These are phyloP conservation scores for Coranthus polyacanthus DNA, from an alignment of 2,797 vertebrate genomes.

Conservation along the genomic window DNA sequence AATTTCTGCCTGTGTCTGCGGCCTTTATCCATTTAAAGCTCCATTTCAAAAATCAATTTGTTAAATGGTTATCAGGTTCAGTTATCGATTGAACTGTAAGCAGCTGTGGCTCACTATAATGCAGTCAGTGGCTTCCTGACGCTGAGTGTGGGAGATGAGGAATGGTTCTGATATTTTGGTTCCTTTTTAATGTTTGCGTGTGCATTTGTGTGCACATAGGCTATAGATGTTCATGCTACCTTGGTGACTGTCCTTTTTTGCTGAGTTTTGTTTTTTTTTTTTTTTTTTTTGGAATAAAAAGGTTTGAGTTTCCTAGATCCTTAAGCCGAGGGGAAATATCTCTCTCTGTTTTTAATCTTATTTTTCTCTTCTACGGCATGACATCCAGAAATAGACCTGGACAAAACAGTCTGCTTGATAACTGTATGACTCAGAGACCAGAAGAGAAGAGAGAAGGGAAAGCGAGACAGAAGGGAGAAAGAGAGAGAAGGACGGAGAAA, in stretches of 20 bases:
- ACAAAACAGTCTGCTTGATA: constrained; percentile 72
- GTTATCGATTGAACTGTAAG: constrained; percentile 54
- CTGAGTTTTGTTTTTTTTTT: constrained; percentile 52
- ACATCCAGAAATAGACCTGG: constrained; percentile 79
- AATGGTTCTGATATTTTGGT: constrained; percentile 38
- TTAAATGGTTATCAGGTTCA: constrained; percentile 76
- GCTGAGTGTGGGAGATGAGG: constrained; percentile 42
- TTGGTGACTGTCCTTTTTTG: constrained; percentile 62
- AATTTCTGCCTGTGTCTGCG: constrained; percentile 24
- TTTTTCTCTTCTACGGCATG: constrained; percentile 69
- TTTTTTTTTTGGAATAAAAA: constrained; percentile 54
- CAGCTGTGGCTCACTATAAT: constrained; percentile 41
- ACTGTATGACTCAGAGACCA: constrained; percentile 71
- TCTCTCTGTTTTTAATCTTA: constrained; percentile 72
- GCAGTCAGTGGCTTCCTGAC: constrained; percentile 54
- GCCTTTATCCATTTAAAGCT: constrained; percentile 65
- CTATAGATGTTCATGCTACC: constrained; percentile 20
- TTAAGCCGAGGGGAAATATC: constrained; percentile 69
- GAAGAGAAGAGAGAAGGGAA: constrained; percentile 11
- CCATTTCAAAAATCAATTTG: constrained; percentile 73
- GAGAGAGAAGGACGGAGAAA: constrained; percentile 1
- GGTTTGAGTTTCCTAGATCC: constrained; percentile 71
- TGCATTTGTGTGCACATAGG: constrained; percentile 6
- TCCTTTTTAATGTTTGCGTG: constrained; percentile 25
- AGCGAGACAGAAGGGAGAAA: constrained; percentile 12